A percentile compares a stretch with the other conserved stretches of the same genome.
phyloP scores from a whole-genome alignment of 1,140 invertebrate genomes.

The Drosophila ercepeae region DNA sequence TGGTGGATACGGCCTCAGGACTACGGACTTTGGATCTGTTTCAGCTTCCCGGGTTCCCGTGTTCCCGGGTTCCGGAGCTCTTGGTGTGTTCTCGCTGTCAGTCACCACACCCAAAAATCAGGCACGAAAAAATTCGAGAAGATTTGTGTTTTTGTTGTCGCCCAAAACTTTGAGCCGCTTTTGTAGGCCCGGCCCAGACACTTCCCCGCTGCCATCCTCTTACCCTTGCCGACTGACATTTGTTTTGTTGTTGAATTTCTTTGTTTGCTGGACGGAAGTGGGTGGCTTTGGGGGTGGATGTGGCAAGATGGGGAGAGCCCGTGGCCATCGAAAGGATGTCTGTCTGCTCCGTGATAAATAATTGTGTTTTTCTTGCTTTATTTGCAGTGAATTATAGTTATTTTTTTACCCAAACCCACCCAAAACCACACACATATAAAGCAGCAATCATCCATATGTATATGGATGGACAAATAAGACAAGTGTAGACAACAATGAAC shows the following conservation, averaged over 20 bases:
- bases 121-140: constrained; percentile 26
- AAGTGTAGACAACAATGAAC: constrained; percentile 73
- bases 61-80: constrained; percentile 19
- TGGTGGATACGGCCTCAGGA: constrained; percentile 21
- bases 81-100: constrained; percentile 33
- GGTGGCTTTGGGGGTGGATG: not conserved
- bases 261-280: constrained; percentile 9
- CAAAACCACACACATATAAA: not conserved
- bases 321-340: constrained; percentile 39
- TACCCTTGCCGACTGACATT: constrained; percentile 63
- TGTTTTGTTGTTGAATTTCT: constrained; percentile 65
- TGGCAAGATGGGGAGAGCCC: constrained; percentile 10
- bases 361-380: constrained; percentile 73
- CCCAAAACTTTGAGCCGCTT: constrained; percentile 62
- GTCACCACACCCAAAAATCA: constrained; percentile 23
- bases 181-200: constrained; percentile 60
- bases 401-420: constrained; percentile 36
- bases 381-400: constrained; percentile 80
- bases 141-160: constrained; percentile 59
- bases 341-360: constrained; percentile 72
- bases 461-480: constrained; percentile 42
- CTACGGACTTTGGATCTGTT: constrained; percentile 6
- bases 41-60: constrained; percentile 14
- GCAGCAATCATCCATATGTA: constrained; percentile 34
- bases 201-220: not conserved